Percentiles rank a stretch among this genome's conserved stretches.
Conservation (phyloP, 2,888 invertebrate species). For the Meganola albula region DNA sequence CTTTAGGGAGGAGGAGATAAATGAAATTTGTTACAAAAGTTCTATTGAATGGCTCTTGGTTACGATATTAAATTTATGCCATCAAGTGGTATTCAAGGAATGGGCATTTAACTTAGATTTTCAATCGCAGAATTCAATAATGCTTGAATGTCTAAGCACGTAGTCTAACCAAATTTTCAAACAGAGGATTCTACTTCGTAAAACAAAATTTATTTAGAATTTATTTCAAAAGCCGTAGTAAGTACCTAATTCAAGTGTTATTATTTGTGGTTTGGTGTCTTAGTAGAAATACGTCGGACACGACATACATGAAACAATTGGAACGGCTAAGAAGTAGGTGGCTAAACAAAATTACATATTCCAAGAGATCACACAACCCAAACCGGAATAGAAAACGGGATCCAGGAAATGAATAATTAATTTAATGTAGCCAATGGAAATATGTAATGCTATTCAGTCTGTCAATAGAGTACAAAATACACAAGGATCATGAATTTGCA, state of each 20-base stretch:
- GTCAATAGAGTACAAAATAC: constrained; percentile 24
- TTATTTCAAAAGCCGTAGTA: neutral
- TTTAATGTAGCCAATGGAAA: constrained; percentile 23
- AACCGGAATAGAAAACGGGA: no score
- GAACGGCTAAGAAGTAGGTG: no score
- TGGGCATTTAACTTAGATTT: constrained; percentile 63
- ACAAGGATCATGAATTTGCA: constrained; percentile 12
- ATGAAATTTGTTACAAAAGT: constrained; percentile 75
- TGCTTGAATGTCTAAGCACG: constrained; percentile 33
- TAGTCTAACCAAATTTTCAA: constrained; percentile 11
- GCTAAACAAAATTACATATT: no score
- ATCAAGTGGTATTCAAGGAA: constrained; percentile 66
- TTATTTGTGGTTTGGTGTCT: no score
- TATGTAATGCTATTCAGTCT: constrained; percentile 23
- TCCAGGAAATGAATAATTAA: constrained; percentile 25
- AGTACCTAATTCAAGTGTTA: no score
- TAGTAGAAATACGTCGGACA: no score
- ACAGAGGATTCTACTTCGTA: neutral
- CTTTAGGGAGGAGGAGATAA: constrained; percentile 58
- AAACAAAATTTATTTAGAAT: neutral
- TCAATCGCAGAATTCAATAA: constrained; percentile 58
- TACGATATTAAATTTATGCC: constrained; percentile 74
- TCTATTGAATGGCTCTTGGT: constrained; percentile 58
- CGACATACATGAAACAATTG: no score
- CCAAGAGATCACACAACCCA: no score